phyloP scores from a whole-genome alignment of 1,140 invertebrate genomes.

The Medauroidea extradentata region DNA sequence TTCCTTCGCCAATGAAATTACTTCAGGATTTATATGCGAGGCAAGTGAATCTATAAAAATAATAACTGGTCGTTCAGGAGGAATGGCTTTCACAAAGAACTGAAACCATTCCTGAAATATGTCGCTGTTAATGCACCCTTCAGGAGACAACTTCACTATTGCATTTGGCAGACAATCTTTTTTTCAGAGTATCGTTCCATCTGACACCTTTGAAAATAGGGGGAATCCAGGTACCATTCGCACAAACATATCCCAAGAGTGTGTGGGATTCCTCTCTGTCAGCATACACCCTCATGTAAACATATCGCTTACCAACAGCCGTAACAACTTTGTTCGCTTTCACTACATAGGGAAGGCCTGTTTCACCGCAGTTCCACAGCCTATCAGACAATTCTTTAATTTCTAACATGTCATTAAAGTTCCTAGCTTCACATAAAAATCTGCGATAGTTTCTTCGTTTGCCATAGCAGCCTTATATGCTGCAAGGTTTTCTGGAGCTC shows the following conservation, averaged over 20 bases:
- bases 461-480: too few relatives aligned
- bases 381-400: background rate
- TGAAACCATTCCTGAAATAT: slow-evolving; percentile 35
- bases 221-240: slow-evolving; percentile 33
- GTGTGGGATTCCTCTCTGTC: slow-evolving; percentile 37
- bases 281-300: slow-evolving; percentile 8
- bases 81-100: slow-evolving; percentile 22
- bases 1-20: too few relatives aligned
- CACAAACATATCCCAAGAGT: slow-evolving; percentile 38
- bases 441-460: too few relatives aligned
- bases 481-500: too few relatives aligned
- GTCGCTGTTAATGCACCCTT: slow-evolving; percentile 36
- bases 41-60: too few relatives aligned
- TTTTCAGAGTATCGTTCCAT: slow-evolving; percentile 29
- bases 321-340: slow-evolving; percentile 7
- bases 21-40: too few relatives aligned
- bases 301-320: slow-evolving; percentile 5
- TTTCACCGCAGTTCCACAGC: slow-evolving; percentile 11
- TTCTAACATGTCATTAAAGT: background rate
- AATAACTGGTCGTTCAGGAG: too few relatives aligned
- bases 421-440: too few relatives aligned
- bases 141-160: slow-evolving; percentile 30
- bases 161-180: slow-evolving; percentile 34
- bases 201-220: slow-evolving; percentile 40
- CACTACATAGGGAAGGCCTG: slow-evolving; percentile 3